Base-by-base conservation (phyloP, 2,113 vertebrate genomes). In the Bubo bubo region DNA sequence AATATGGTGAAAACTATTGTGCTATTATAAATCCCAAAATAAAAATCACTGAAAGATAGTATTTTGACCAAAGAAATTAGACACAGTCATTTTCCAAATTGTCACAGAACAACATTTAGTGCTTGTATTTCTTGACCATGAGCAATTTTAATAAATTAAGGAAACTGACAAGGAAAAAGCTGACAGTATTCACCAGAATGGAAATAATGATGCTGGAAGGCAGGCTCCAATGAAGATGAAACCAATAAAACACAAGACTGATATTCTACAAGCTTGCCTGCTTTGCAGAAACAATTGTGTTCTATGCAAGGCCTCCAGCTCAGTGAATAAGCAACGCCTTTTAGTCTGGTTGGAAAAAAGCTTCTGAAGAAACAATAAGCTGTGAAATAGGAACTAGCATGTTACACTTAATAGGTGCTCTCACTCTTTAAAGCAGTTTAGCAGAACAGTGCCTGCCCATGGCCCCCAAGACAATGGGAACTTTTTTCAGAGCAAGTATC, bases 161-260 rank as follows among this genome's bases (percentile, higher is more conserved):
- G 24, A 88, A 88, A 86, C 0, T 45, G 19, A n/a, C 20, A 92
- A 52, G 34, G 27, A 68, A 82, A 85, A 90, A 88, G 16, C 37
- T 71, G 41, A 23, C 34, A 79, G 13, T 13, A 77, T 80, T 77
- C 67, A 77, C 23, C 28, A 81, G 35, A 94, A 88, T 6, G 26
- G 75, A 74, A 95, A 88, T n/a, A 75, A 60, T 37, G 24, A 80
- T 79, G 37, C 45, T 71, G 55, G 63, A 92, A 92, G 50, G 64
- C 17, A 95, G 45, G 50, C 32, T 86, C 13, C 39, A 49, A 56
- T 30, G 32, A 86, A 67, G 41, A 66, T 4, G 16, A 90, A 90
- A 62, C 4, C 50, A 86, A 37, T 43, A 66, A 85, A 91, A 89
- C 10, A 66, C 47, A 89, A 89, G 30, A 81, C 18, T 75, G 45